Base-by-base conservation (phyloP, 2,888 invertebrate genomes). In the Pilophorus perplexus region DNA sequence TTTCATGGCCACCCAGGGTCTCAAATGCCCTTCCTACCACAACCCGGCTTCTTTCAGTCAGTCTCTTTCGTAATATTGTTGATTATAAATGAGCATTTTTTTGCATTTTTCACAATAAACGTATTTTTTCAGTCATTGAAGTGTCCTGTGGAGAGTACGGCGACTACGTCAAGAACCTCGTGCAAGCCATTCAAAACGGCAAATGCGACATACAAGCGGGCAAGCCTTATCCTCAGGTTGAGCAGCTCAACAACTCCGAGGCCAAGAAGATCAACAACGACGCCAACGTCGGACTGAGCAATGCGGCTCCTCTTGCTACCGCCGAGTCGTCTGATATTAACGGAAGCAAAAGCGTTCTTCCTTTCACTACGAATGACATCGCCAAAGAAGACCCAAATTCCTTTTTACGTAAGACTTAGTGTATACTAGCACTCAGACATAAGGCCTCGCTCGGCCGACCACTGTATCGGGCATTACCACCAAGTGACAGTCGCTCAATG, bases 121-220 rank as follows among this genome's bases (percentile, higher is more conserved):
- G 38, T 44, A 10, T 6, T 37, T 33, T 66, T 70, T n/a, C 76
- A 85, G 85, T 94, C 72, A 94, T 95, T 79, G 96, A 97, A 79
- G 93, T 97, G 2, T 93, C 96, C 0, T 93, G 94, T 75, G 96
- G 96, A 0, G 96, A 97, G 78, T 94, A 96, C 76, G 97, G 97
- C 64, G 91, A 93, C 75, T 89, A 93, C 74, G 90, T 88, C 0
- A 84, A 86, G 71, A 89, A 86, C 73, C 79, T 94, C 60, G 92
- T 93, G 4, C 84, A 85, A 6, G 93, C 93, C 5, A 91, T 94
- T 60, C 84, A 88, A 71, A 91, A 91, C 76, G 92, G 93, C 60
- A 86, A 87, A 74, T 82, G 85, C 72, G 90, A 92, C 74, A 89
- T 91, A 73, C 85, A 89, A 71, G 83, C 83, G 33, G 85, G 86